Percentiles rank a stretch among this genome's conserved stretches.
Evolutionary conservation across 2,797 vertebrate genomes (phyloP).

Genomic region (Notolabrus celidotus): DNA sequence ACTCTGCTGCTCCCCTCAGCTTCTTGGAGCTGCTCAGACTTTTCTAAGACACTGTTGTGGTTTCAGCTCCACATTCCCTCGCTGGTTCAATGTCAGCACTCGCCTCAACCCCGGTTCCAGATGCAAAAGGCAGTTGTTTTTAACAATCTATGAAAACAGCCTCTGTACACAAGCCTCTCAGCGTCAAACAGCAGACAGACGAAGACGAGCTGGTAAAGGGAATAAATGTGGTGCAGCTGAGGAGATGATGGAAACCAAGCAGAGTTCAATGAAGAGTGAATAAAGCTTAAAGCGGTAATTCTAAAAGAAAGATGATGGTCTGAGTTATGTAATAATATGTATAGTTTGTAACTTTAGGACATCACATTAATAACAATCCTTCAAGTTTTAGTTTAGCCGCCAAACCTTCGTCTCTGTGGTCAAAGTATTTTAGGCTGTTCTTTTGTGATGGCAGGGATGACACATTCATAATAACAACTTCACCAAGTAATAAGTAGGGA

Average conservation of each 20-base stretch:
- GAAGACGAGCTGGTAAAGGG: not conserved
- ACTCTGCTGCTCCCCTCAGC: too few relatives aligned
- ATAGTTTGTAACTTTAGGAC: too few relatives aligned
- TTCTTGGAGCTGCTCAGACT: not conserved
- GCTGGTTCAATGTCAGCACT: not conserved
- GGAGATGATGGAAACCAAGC: not conserved
- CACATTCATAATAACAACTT: too few relatives aligned
- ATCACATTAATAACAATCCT: too few relatives aligned
- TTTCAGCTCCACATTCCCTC: not conserved
- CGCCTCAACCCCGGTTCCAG: not conserved
- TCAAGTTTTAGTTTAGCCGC: too few relatives aligned
- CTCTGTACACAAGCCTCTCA: not conserved
- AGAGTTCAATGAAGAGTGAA: not conserved
- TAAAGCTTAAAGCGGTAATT: too few relatives aligned
- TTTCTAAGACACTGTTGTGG: not conserved
- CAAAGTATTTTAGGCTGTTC: too few relatives aligned
- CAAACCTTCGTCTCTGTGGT: too few relatives aligned
- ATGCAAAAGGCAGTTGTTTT: not conserved
- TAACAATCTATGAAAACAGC: not conserved
- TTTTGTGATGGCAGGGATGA: too few relatives aligned
- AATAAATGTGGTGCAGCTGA: not conserved
- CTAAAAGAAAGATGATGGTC: too few relatives aligned
- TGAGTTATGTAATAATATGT: too few relatives aligned
- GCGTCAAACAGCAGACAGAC: not conserved
- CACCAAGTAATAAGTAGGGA: too few relatives aligned